Percentiles rank a stretch among this genome's conserved stretches.
Evolutionary conservation across 2,113 vertebrate species (phyloP).

Genomic region (Hyaena hyaena): DNA sequence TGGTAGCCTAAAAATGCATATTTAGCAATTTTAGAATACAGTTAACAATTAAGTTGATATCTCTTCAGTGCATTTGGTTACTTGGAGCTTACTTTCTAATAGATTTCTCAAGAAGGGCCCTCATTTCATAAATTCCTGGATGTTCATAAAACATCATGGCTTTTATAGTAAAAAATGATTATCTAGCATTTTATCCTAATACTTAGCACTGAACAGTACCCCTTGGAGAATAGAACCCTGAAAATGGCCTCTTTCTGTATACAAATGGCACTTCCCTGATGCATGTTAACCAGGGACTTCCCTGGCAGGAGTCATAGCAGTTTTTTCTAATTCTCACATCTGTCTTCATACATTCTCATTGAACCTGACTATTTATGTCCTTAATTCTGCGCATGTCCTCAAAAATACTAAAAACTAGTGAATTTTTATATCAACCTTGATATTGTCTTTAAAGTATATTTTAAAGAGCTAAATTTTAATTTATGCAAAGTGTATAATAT

Average conservation of each 20-base stretch:
- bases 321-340: neutral
- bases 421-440: neutral
- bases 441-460: neutral
- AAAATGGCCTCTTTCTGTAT: neutral
- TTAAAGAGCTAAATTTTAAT: neutral
- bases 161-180: conserved; percentile 1
- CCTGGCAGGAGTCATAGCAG: neutral
- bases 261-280: neutral
- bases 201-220: neutral
- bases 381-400: neutral
- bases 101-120: neutral
- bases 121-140: neutral
- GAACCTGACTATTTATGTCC: neutral
- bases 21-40: neutral
- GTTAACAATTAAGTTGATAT: neutral
- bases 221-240: neutral
- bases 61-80: neutral
- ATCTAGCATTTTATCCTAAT: neutral
- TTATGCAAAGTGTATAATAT: neutral
- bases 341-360: neutral
- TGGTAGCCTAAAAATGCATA: neutral
- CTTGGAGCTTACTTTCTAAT: neutral
- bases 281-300: neutral
- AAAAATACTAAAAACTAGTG: conserved; percentile 27
- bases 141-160: neutral